phyloP scores from a whole-genome alignment of 2,797 vertebrate species.

The Mus spretus region DNA sequence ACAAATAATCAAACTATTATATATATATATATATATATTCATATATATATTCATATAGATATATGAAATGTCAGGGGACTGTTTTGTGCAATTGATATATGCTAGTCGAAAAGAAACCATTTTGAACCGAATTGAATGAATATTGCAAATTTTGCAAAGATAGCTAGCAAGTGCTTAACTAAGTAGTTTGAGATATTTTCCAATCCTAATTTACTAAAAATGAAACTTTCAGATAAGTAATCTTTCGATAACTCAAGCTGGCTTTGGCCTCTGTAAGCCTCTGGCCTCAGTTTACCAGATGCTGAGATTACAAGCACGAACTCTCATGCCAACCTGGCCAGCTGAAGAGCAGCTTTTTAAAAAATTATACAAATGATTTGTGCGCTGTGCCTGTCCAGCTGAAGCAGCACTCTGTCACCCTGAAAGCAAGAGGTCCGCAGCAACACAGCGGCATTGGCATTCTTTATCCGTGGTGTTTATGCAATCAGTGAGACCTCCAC shows the following conservation, averaged over 20 bases:
- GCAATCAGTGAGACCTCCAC: neutral
- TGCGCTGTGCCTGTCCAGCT: neutral
- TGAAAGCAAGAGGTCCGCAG: neutral
- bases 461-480: constrained; percentile 10
- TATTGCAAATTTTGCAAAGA: neutral
- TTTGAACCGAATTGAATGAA: constrained; percentile 30
- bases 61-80: neutral
- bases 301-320: neutral
- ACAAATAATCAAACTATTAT: neutral
- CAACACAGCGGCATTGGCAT: neutral
- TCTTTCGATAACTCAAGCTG: neutral
- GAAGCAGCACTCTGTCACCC: constrained; percentile 24
- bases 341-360: neutral
- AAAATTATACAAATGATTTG: constrained; percentile 25
- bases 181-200: constrained; percentile 1
- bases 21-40: neutral
- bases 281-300: neutral
- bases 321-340: neutral
- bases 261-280: neutral
- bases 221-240: neutral
- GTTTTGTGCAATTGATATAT: neutral
- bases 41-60: neutral
- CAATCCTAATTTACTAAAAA: constrained; percentile 30
- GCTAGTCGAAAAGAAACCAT: neutral
- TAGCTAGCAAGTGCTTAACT: neutral